These are phyloP conservation scores for Gallinago nigripennis DNA, from an alignment of 2,797 vertebrate species.

Conservation along the genomic window DNA sequence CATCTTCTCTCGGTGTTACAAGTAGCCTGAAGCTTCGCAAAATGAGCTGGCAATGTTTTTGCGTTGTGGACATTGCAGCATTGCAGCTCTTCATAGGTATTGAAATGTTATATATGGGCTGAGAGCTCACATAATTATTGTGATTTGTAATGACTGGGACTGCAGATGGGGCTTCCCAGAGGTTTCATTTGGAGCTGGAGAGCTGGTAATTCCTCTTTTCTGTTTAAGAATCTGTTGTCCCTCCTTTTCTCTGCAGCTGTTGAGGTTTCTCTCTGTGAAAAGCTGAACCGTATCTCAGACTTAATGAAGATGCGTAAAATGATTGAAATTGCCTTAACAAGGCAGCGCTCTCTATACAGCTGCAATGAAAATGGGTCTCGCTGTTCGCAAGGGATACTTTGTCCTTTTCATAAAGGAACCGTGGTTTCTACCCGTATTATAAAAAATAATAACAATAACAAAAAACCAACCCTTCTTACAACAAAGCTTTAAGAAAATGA, in stretches of 20 bases:
- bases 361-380: slow-evolving; percentile 1
- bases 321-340: slow-evolving; percentile 16
- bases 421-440: not conserved
- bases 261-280: slow-evolving; percentile 22
- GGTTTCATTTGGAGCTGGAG: slow-evolving; percentile 60
- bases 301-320: slow-evolving; percentile 51
- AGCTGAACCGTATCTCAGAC: not conserved
- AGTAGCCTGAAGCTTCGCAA: slow-evolving; percentile 48
- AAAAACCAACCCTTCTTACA: not conserved
- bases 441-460: slow-evolving; percentile 1
- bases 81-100: slow-evolving; percentile 18
- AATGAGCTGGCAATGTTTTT: slow-evolving; percentile 38
- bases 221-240: slow-evolving; percentile 60
- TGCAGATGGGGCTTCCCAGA: slow-evolving; percentile 60
- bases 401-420: not conserved
- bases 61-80: slow-evolving; percentile 11
- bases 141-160: slow-evolving; percentile 38
- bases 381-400: not conserved
- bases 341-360: not conserved
- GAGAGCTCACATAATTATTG: slow-evolving; percentile 26
- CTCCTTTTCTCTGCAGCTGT: slow-evolving; percentile 42
- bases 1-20: slow-evolving; percentile 50
- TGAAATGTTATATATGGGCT: slow-evolving; percentile 40
- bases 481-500: slow-evolving; percentile 3
- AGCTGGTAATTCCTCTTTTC: slow-evolving; percentile 56